Percentiles rank a stretch among this genome's conserved stretches.
phyloP scores from a whole-genome alignment of 1,140 invertebrate species.

The Cylas formicarius region DNA sequence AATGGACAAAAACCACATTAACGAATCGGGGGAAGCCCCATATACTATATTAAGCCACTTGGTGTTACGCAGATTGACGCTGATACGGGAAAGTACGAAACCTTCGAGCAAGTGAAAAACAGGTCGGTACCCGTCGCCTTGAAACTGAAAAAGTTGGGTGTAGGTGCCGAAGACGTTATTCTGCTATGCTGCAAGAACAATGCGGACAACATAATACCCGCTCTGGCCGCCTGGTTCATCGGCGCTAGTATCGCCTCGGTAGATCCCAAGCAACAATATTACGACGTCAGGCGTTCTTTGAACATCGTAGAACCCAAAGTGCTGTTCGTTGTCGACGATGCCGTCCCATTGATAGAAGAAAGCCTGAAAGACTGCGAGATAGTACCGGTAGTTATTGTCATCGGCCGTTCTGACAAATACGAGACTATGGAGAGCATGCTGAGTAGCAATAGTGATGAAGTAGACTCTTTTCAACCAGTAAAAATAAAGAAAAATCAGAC shows the following conservation, averaged over 20 bases:
- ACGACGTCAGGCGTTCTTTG: conserved; percentile 9
- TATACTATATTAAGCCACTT: too few species aligned
- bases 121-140: conserved; percentile 42
- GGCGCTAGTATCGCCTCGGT: conserved; percentile 30
- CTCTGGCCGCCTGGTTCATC: conserved; percentile 41
- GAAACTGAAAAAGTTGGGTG: conserved; percentile 39
- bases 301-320: conserved; percentile 10
- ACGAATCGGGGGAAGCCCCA: too few species aligned
- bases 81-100: conserved; percentile 42
- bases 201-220: conserved; percentile 43
- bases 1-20: too few species aligned
- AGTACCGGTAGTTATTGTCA: conserved; percentile 8
- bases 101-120: conserved; percentile 37
- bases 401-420: conserved; percentile 13
- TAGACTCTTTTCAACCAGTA: conserved; percentile 5
- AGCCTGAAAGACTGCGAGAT: conserved; percentile 6
- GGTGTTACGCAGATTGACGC: conserved; percentile 45
- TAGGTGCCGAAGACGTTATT: conserved; percentile 42
- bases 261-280: conserved; percentile 12
- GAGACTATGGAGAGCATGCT: conserved; percentile 5
- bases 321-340: conserved; percentile 16
- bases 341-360: conserved; percentile 8
- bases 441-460: conserved; percentile 7
- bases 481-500: conserved; percentile 24
- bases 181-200: conserved; percentile 43